Evolutionary conservation across 2,888 invertebrate species (phyloP).

Genomic region (Microdon myrmicae): DNA sequence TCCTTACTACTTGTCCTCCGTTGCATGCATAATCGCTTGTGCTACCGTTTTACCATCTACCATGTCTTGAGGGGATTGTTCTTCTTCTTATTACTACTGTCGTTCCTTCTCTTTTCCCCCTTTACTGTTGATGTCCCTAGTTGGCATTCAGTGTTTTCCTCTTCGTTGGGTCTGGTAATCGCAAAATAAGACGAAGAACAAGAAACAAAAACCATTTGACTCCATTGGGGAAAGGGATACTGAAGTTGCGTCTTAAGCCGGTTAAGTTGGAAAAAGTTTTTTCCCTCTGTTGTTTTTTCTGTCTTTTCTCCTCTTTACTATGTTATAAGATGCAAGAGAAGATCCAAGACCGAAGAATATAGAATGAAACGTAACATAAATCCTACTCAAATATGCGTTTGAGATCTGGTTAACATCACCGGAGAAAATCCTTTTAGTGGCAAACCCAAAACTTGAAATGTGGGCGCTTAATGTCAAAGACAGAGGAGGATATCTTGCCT

Average conservation of each 20-base stretch:
- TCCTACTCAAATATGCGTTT: constrained; percentile 46
- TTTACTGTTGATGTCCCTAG: too few species aligned
- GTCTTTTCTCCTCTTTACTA: too few species aligned
- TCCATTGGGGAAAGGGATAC: constrained; percentile 11
- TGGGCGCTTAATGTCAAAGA: constrained; percentile 45
- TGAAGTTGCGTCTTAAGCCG: constrained; percentile 47
- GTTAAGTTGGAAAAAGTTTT: constrained; percentile 34
- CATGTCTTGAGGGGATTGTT: constrained; percentile 16
- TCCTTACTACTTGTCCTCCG: constrained; percentile 13
- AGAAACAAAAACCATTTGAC: constrained; percentile 29
- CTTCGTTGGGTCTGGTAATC: constrained; percentile 25
- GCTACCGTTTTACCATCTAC: constrained; percentile 42
- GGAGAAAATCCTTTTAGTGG: constrained; percentile 30
- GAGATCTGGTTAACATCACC: constrained; percentile 1
- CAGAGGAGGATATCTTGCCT: constrained; percentile 21
- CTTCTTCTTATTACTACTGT: not conserved
- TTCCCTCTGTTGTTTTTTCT: too few species aligned
- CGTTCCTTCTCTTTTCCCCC: constrained; percentile 3
- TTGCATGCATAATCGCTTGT: constrained; percentile 48
- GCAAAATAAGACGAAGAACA: constrained; percentile 11
- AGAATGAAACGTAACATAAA: constrained; percentile 27
- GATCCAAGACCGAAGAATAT: constrained; percentile 5
- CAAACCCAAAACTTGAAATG: constrained; percentile 33
- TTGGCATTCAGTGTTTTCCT: constrained; percentile 22
- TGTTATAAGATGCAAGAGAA: too few species aligned